These are phyloP conservation scores for Brachypteracias leptosomus DNA, from an alignment of 2,113 vertebrate species.

Conservation along the genomic window DNA sequence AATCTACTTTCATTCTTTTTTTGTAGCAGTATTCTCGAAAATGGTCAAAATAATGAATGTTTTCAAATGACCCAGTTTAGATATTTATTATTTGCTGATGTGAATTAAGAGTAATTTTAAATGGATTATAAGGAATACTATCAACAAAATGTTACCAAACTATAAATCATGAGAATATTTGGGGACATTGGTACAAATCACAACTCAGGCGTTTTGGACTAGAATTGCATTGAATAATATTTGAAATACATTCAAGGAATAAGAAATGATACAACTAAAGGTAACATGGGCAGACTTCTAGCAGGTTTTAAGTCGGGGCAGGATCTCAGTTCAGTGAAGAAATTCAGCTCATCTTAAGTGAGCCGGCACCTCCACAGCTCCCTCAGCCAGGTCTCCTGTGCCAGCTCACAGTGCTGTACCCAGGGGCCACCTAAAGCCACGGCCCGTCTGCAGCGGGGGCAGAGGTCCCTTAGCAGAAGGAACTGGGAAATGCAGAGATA, in stretches of 20 bases:
- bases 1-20: neutral
- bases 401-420: neutral
- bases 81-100: neutral
- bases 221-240: neutral
- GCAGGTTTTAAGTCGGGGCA: neutral
- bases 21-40: neutral
- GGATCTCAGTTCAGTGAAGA: neutral
- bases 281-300: neutral
- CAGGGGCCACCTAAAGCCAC: neutral
- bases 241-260: neutral
- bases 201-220: neutral
- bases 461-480: neutral
- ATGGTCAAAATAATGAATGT: neutral
- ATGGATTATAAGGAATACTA: neutral
- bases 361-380: neutral
- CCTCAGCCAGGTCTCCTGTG: neutral
- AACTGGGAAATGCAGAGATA: neutral
- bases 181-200: neutral
- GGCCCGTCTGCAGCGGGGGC: neutral
- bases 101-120: neutral
- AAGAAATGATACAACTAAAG: neutral
- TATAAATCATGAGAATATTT: neutral
- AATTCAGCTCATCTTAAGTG: fast-evolving
- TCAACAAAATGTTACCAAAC: neutral
- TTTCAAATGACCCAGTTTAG: neutral